Percentiles rank a stretch among this genome's conserved stretches.
These are phyloP conservation scores for Andrena praecox DNA, from an alignment of 2,888 invertebrate species.

Conservation along the genomic window DNA sequence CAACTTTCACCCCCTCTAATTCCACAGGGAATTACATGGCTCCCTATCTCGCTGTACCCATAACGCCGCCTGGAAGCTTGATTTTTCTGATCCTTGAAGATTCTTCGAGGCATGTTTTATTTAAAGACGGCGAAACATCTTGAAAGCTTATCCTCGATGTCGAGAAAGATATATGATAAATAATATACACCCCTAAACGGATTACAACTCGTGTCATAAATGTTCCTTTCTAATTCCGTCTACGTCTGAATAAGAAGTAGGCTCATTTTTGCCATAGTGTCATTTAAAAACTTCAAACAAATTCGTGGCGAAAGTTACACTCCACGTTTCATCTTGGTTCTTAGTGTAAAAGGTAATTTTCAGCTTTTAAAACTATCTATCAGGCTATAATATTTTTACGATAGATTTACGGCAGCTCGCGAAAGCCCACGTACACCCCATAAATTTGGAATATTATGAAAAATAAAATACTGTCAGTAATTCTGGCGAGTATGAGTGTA, in stretches of 20 bases:
- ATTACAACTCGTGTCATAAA: constrained; percentile 17
- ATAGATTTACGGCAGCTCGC: too few relatives aligned
- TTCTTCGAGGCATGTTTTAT: constrained; percentile 58
- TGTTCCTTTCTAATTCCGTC: constrained; percentile 21
- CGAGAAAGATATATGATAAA: constrained; percentile 31
- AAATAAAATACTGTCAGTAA: too few relatives aligned
- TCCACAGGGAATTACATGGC: constrained; percentile 63
- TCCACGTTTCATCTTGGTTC: neutral
- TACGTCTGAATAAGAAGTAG: too few relatives aligned
- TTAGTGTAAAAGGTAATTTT: too few relatives aligned
- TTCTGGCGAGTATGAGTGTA: too few relatives aligned
- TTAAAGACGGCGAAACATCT: constrained; percentile 38
- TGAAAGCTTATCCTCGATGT: constrained; percentile 53
- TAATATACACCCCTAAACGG: constrained; percentile 41
- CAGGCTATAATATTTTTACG: too few relatives aligned
- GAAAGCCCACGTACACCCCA: too few relatives aligned
- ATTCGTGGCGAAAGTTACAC: neutral
- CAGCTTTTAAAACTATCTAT: too few relatives aligned
- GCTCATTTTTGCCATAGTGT: constrained; percentile 2
- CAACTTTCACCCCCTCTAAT: constrained; percentile 63
- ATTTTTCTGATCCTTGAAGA: constrained; percentile 61
- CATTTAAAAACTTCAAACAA: neutral
- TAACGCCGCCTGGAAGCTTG: constrained; percentile 51
- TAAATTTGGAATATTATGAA: too few relatives aligned
- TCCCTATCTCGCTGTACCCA: constrained; percentile 46